phyloP scores from a whole-genome alignment of 2,797 vertebrate genomes.

The Anabas testudineus region DNA sequence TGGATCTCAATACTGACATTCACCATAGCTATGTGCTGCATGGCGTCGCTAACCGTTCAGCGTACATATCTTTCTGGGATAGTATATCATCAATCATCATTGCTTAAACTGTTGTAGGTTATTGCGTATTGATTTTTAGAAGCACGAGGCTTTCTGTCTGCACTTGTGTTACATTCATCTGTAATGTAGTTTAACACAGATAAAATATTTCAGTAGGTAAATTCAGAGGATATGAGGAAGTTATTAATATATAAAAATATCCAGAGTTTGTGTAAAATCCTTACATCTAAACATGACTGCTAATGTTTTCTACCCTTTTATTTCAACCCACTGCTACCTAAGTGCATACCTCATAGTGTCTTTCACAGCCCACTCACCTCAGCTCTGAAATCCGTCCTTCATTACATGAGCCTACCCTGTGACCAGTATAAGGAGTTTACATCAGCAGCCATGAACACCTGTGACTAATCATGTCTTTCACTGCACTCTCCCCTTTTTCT shows the following conservation, averaged over 20 bases:
- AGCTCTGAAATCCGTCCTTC: slow-evolving; percentile 58
- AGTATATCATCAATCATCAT: slow-evolving; percentile 24
- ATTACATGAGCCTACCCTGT: slow-evolving; percentile 43
- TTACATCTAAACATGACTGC: slow-evolving; percentile 17
- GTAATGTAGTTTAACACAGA: slow-evolving; percentile 8
- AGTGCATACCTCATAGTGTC: slow-evolving; percentile 47
- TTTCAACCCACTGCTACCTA: slow-evolving; percentile 40
- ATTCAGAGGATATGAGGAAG: neutral
- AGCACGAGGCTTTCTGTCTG: slow-evolving; percentile 6
- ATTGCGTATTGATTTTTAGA: slow-evolving; percentile 55
- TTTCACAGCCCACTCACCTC: slow-evolving; percentile 62
- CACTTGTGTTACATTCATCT: slow-evolving; percentile 19
- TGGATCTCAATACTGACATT: neutral
- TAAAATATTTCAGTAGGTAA: slow-evolving; percentile 15
- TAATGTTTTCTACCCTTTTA: slow-evolving; percentile 19
- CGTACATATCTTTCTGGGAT: slow-evolving; percentile 4
- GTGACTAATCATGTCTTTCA: slow-evolving; percentile 75
- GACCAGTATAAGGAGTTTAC: slow-evolving; percentile 62
- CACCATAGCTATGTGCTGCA: neutral
- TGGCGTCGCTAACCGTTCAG: slow-evolving; percentile 13
- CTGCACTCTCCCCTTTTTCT: slow-evolving; percentile 65
- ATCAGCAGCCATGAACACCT: slow-evolving; percentile 71
- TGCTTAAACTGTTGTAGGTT: slow-evolving; percentile 22
- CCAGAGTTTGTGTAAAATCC: slow-evolving; percentile 20
- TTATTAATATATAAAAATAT: slow-evolving; percentile 4